These are phyloP conservation scores for Microcebus ravelobensis DNA, from an alignment of 2,113 vertebrate genomes.

Conservation along the genomic window DNA sequence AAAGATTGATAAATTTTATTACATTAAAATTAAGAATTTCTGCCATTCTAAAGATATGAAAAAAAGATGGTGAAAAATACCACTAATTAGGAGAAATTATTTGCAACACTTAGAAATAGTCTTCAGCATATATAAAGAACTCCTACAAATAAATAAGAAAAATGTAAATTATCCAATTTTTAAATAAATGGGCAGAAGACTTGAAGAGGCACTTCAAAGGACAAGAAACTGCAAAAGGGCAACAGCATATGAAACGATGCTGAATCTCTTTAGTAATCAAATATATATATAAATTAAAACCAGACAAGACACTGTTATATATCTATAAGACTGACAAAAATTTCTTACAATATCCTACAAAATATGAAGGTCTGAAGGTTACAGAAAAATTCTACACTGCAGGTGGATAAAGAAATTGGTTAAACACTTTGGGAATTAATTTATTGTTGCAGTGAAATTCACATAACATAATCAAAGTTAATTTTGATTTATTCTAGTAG, in stretches of 20 bases:
- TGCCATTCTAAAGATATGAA: neutral
- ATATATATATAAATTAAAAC: constrained; percentile 37
- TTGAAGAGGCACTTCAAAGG: neutral
- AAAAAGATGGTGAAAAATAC: neutral
- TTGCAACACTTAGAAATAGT: neutral
- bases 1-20: neutral
- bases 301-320: neutral
- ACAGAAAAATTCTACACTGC: neutral
- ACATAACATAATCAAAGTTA: constrained; percentile 20
- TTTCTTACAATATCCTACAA: constrained; percentile 17
- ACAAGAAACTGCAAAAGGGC: constrained; percentile 20
- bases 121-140: constrained; percentile 16
- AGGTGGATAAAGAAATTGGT: neutral
- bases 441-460: constrained; percentile 16
- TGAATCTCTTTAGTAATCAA: neutral
- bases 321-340: neutral
- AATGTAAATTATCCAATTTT: constrained; percentile 16
- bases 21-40: constrained; percentile 22
- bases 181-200: constrained; percentile 23
- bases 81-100: neutral
- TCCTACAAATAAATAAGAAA: neutral
- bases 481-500: neutral
- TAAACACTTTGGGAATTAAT: constrained; percentile 11
- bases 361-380: neutral
- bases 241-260: neutral